Evolutionary conservation across 2,113 vertebrate genomes (phyloP).

Genomic region (Mola mola): DNA sequence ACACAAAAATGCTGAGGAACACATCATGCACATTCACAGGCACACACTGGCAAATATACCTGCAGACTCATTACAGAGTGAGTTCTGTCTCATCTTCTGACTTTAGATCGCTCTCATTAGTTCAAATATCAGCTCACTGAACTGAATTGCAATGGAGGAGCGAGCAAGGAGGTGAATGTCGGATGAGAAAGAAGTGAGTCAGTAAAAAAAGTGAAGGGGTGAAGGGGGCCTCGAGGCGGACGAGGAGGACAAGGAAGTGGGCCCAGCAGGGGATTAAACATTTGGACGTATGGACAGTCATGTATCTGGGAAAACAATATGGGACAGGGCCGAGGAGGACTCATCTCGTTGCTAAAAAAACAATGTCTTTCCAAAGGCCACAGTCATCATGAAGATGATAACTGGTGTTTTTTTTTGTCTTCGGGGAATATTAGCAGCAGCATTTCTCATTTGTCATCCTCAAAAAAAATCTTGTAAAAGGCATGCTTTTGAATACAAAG

Average conservation of each 20-base stretch:
- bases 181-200: conserved; percentile 48
- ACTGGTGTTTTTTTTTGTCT: too few relatives aligned
- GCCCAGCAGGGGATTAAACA: conserved; percentile 25
- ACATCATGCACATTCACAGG: background rate
- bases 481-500: too few relatives aligned
- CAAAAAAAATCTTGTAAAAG: too few relatives aligned
- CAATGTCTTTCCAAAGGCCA: too few relatives aligned
- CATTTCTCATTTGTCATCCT: too few relatives aligned
- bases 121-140: conserved; percentile 65
- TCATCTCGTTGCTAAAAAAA: too few relatives aligned
- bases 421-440: too few relatives aligned
- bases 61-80: conserved; percentile 48
- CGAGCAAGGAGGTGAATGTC: conserved; percentile 49
- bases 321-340: background rate
- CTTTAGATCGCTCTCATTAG: conserved; percentile 68
- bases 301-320: background rate
- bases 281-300: conserved; percentile 4
- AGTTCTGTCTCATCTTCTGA: conserved; percentile 52
- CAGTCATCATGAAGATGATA: too few relatives aligned
- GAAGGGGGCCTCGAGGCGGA: background rate
- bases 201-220: conserved; percentile 28
- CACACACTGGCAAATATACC: conserved; percentile 15
- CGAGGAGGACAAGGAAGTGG: too few relatives aligned
- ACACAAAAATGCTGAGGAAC: background rate
- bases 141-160: conserved; percentile 51